Evolutionary conservation across 35 echinoderm and acorn worm genomes (phyloP).

Genomic region (Amphiura filiformis): DNA sequence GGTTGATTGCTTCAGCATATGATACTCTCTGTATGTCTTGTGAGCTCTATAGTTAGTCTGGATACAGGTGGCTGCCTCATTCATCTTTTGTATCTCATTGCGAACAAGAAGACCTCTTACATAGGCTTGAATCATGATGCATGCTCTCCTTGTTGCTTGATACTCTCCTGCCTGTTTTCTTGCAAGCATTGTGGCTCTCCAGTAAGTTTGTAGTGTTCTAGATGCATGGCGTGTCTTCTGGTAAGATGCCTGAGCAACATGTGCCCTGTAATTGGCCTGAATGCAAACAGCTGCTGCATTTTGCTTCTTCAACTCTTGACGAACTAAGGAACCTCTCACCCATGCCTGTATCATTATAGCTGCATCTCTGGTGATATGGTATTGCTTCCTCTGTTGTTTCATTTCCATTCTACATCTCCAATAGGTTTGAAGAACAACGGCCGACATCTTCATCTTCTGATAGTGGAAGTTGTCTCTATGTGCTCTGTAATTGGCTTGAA

Average conservation of each 20-base stretch:
- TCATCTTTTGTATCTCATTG: conserved; percentile 12
- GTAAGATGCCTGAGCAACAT: conserved; percentile 34
- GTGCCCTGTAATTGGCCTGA: conserved; percentile 43
- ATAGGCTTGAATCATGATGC: conserved; percentile 70
- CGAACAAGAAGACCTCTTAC: conserved; percentile 26
- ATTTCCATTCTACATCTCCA: conserved; percentile 31
- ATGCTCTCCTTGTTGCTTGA: conserved; percentile 47
- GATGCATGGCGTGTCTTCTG: conserved; percentile 1
- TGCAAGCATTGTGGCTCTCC: conserved; percentile 39
- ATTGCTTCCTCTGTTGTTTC: not conserved
- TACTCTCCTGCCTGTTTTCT: conserved; percentile 26
- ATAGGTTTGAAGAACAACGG: conserved; percentile 31
- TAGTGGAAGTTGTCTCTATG: conserved; percentile 1
- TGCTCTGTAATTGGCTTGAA: conserved; percentile 35
- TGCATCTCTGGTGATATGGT: conserved; percentile 24
- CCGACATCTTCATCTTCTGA: conserved; percentile 14
- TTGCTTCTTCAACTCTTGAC: conserved; percentile 9
- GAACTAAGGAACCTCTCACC: conserved; percentile 20
- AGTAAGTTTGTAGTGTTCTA: conserved; percentile 51
- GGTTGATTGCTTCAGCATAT: conserved; percentile 32
- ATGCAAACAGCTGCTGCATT: conserved; percentile 41
- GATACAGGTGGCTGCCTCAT: conserved; percentile 55
- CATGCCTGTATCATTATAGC: conserved; percentile 25
- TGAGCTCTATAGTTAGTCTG: conserved; percentile 62
- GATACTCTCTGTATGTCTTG: not conserved